Conservation (phyloP, 2,797 vertebrate genomes). For the Thalassophryne amazonica region DNA sequence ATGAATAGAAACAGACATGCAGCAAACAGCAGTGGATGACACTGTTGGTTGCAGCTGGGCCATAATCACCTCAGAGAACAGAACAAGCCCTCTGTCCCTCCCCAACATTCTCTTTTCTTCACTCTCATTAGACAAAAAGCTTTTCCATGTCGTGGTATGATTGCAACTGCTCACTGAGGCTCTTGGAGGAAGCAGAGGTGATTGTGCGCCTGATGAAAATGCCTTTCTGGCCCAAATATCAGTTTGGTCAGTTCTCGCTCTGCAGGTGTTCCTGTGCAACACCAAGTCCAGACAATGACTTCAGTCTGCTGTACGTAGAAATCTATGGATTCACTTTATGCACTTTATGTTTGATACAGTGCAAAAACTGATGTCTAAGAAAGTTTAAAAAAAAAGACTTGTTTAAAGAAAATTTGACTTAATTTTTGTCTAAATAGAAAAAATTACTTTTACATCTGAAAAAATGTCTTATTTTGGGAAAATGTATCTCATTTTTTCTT, state of each 20-base stretch:
- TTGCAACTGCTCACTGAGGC: slow-evolving; percentile 15
- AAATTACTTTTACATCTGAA: too few species aligned
- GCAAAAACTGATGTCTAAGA: too few species aligned
- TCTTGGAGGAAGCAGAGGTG: slow-evolving; percentile 20
- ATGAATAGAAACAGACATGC: too few species aligned
- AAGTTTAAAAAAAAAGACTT: too few species aligned
- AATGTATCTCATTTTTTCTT: too few species aligned
- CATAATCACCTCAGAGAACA: slow-evolving; percentile 6
- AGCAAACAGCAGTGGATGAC: too few species aligned
- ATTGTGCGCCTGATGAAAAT: slow-evolving; percentile 44
- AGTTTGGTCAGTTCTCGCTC: slow-evolving; percentile 15
- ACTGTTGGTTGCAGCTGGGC: slow-evolving; percentile 1
- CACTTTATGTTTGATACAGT: slow-evolving; percentile 18
- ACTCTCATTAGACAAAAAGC: slow-evolving; percentile 66
- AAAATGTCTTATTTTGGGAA: too few species aligned
- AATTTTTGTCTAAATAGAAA: too few species aligned
- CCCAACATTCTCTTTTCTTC: not conserved
- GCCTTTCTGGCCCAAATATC: slow-evolving; percentile 41
- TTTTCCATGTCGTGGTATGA: slow-evolving; percentile 53
- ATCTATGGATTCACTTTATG: slow-evolving; percentile 1
- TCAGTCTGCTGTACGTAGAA: too few species aligned
- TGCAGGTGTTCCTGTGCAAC: not conserved
- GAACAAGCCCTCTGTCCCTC: not conserved
- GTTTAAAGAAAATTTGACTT: too few species aligned
- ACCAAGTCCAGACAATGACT: slow-evolving; percentile 13